Percentiles rank a stretch among this genome's conserved stretches.
Conservation (phyloP, 1,140 invertebrate species). For the Eueides isabella region DNA sequence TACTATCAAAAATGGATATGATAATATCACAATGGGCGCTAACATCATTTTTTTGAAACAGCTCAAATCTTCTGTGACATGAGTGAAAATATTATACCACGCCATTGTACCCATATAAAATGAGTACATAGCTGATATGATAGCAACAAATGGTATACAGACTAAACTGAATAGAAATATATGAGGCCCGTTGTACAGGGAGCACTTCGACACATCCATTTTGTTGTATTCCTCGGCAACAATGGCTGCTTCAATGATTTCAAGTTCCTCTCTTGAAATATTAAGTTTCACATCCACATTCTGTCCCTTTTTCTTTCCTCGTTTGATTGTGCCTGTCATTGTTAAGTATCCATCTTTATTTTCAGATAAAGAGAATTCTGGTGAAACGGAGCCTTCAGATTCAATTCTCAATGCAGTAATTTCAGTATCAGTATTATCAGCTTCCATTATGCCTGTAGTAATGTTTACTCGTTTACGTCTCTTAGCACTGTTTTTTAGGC, state of each 20-base stretch:
- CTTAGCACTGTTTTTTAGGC: conserved; percentile 81
- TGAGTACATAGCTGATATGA: conserved; percentile 85
- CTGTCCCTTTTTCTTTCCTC: conserved; percentile 88
- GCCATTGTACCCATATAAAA: conserved; percentile 90
- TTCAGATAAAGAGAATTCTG: conserved; percentile 72
- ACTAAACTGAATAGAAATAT: conserved; percentile 86
- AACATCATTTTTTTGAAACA: conserved; percentile 84
- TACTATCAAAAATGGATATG: conserved; percentile 88
- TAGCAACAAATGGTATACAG: conserved; percentile 85
- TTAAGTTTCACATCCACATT: conserved; percentile 88
- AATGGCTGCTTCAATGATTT: conserved; percentile 86
- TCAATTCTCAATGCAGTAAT: conserved; percentile 76
- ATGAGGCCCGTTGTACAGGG: conserved; percentile 85
- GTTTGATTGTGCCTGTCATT: conserved; percentile 88
- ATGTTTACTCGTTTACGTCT: conserved; percentile 85
- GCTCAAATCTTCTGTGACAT: conserved; percentile 87
- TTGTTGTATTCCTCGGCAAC: conserved; percentile 83
- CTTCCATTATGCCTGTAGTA: conserved; percentile 82
- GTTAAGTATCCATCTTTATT: conserved; percentile 83
- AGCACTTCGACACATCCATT: conserved; percentile 83
- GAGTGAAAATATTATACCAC: conserved; percentile 90
- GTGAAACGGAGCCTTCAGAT: conserved; percentile 75
- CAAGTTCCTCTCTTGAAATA: conserved; percentile 87
- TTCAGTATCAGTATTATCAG: conserved; percentile 80
- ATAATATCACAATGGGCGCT: conserved; percentile 87